These are phyloP conservation scores for Calcarius lapponicus DNA, from an alignment of 2,797 vertebrate genomes.

Conservation along the genomic window DNA sequence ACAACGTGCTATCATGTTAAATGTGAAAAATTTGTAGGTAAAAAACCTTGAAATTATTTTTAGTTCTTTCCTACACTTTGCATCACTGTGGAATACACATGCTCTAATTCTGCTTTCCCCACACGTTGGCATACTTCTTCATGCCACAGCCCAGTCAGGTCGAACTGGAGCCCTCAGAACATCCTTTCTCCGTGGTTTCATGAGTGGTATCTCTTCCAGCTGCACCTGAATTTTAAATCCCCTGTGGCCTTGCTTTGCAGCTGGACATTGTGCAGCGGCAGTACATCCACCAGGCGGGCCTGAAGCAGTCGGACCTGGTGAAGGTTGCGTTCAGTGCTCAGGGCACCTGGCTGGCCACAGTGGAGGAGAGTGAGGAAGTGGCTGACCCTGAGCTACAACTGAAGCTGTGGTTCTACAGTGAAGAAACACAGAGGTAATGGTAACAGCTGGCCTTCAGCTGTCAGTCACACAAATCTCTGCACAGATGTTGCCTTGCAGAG, in stretches of 20 bases:
- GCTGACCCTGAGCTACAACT: conserved; percentile 83
- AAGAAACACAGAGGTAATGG: conserved; percentile 88
- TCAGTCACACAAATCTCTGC: background rate
- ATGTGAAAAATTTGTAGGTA: background rate
- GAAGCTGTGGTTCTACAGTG: conserved; percentile 88
- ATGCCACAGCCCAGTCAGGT: background rate
- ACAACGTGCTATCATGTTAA: background rate
- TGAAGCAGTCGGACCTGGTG: conserved; percentile 87
- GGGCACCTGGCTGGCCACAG: conserved; percentile 90
- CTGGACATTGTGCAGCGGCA: conserved; percentile 96
- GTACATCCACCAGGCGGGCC: conserved; percentile 83
- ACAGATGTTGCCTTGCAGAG: background rate
- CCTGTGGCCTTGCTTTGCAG: conserved; percentile 69
- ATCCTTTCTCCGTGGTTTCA: background rate
- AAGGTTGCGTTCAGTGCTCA: conserved; percentile 80
- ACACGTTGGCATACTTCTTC: rapidly evolving
- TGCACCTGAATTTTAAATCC: rapidly evolving
- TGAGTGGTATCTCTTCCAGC: background rate
- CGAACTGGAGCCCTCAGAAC: background rate
- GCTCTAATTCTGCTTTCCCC: background rate
- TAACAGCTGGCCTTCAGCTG: background rate
- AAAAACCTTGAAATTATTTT: background rate
- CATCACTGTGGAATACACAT: background rate
- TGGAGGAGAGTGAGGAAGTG: conserved; percentile 84
- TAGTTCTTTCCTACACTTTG: rapidly evolving